A percentile compares a stretch with the other conserved stretches of the same genome.
Conservation (phyloP, 1,140 invertebrate species). For the Centruroides sculpturatus region DNA sequence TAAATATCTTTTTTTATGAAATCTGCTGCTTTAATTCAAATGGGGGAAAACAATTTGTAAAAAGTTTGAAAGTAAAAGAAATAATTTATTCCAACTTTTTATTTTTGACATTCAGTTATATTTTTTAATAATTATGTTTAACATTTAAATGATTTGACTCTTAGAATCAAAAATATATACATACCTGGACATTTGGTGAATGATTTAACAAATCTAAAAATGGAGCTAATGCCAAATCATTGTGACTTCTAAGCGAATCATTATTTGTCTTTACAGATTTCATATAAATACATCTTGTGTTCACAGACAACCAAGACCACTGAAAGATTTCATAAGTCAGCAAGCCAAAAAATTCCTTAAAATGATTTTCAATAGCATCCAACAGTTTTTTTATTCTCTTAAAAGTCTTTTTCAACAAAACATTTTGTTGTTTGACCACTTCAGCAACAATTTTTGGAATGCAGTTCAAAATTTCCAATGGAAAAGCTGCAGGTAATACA, state of each 20-base stretch:
- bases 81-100: no score
- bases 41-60: no score
- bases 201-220: conserved; percentile 69
- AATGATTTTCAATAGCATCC: conserved; percentile 5
- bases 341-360: conserved; percentile 5
- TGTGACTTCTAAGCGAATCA: conserved; percentile 24
- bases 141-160: no score
- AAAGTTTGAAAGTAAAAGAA: no score
- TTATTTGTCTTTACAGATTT: conserved; percentile 7
- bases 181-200: conserved; percentile 23
- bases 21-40: no score
- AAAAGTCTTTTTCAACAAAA: conserved; percentile 2
- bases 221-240: conserved; percentile 52
- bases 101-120: no score
- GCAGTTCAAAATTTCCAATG: conserved; percentile 16
- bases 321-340: conserved; percentile 19
- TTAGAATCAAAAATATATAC: not conserved
- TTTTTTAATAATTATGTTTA: no score
- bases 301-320: conserved; percentile 54
- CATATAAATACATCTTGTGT: conserved; percentile 51
- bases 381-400: conserved; percentile 2
- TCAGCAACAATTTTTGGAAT: conserved; percentile 34
- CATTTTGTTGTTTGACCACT: conserved; percentile 23
- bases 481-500: conserved; percentile 27
- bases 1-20: no score